Conservation (phyloP, 2,888 invertebrate genomes). For the Melolontha melolontha region DNA sequence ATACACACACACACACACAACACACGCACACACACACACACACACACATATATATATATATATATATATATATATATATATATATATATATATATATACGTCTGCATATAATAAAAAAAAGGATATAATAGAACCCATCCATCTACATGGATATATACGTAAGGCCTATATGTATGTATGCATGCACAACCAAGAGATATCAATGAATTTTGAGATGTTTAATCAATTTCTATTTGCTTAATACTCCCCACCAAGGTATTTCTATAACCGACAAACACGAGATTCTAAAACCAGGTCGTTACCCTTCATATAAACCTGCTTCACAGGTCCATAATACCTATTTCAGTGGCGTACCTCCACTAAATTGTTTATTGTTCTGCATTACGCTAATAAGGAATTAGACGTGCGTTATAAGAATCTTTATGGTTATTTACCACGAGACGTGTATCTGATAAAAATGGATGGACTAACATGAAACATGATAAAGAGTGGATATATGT, state of each 20-base stretch:
- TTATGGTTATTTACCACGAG: too few species aligned
- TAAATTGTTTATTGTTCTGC: conserved; percentile 24
- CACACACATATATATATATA: too few species aligned
- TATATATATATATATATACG: too few species aligned
- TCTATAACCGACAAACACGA: conserved; percentile 59
- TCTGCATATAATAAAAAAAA: too few species aligned
- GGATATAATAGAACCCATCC: not conserved
- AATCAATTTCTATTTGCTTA: conserved; percentile 49
- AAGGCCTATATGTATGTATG: not conserved
- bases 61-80: too few species aligned
- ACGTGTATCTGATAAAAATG: too few species aligned
- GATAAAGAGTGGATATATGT: too few species aligned
- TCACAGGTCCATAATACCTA: conserved; percentile 57
- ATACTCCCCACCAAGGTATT: conserved; percentile 52
- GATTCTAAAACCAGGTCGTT: conserved; percentile 60
- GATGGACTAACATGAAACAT: too few species aligned
- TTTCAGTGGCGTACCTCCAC: conserved; percentile 54
- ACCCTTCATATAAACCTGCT: conserved; percentile 58
- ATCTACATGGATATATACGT: not conserved
- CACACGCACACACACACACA: too few species aligned
- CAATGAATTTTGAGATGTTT: conserved; percentile 50
- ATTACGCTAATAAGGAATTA: conserved; percentile 29
- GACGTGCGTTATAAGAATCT: not conserved
- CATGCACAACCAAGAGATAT: conserved; percentile 35
- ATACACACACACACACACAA: too few species aligned